A percentile compares a stretch with the other conserved stretches of the same genome.
These are phyloP conservation scores for Teleopsis dalmanni DNA, from an alignment of 1,140 invertebrate genomes.

Conservation along the genomic window DNA sequence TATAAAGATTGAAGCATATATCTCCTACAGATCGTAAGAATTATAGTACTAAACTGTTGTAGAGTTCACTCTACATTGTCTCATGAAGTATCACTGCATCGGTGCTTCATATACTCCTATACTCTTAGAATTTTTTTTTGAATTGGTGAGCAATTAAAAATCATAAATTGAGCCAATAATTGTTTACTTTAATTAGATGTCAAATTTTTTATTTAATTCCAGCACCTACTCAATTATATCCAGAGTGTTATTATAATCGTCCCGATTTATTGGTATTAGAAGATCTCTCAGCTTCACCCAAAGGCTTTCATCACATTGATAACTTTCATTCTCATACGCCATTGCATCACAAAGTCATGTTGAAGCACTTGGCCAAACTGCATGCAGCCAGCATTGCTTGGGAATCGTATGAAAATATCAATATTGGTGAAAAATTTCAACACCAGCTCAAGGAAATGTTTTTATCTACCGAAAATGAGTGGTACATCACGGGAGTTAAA, in stretches of 20 bases:
- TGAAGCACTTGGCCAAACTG: slow-evolving; percentile 37
- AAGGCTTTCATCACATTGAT: slow-evolving; percentile 19
- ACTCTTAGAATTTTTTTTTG: no score
- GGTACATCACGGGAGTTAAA: slow-evolving; percentile 27
- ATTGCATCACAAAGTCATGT: slow-evolving; percentile 32
- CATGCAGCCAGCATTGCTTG: slow-evolving; percentile 44
- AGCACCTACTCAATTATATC: slow-evolving; percentile 21
- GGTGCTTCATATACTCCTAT: no score
- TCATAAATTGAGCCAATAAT: no score
- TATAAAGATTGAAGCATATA: no score
- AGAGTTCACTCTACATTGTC: no score
- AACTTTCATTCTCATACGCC: slow-evolving; percentile 21
- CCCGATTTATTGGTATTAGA: slow-evolving; percentile 43
- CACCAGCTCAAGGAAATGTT: slow-evolving; percentile 21
- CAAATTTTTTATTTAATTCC: background rate
- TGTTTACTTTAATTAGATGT: no score
- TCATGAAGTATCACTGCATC: no score
- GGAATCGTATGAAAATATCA: slow-evolving; percentile 23
- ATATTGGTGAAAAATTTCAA: slow-evolving; percentile 35
- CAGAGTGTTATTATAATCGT: slow-evolving; percentile 23
- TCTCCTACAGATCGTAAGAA: no score
- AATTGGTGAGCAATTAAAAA: no score
- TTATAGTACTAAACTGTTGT: no score
- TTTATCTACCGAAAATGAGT: slow-evolving; percentile 20
- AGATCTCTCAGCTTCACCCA: slow-evolving; percentile 30